phyloP scores from a whole-genome alignment of 2,113 vertebrate genomes.

The Pseudorhombus dupliciocellatus region DNA sequence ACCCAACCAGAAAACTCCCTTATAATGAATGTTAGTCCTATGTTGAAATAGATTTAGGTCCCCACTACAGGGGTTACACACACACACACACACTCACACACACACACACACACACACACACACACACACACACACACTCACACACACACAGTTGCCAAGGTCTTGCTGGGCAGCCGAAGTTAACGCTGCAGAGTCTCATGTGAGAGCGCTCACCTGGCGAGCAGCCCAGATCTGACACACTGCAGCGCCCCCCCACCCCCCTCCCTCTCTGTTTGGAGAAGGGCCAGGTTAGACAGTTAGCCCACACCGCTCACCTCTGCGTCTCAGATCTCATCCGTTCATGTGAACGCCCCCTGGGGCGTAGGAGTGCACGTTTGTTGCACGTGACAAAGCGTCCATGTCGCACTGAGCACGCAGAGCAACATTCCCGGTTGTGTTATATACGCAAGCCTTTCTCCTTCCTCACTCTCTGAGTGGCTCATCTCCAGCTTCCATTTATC shows the following conservation, averaged over 20 bases:
- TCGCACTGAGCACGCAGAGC: background rate
- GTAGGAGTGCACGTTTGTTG: background rate
- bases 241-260: slow-evolving; percentile 17
- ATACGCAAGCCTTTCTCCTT: background rate
- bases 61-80: background rate
- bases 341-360: slow-evolving; percentile 17
- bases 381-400: slow-evolving; percentile 5
- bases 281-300: slow-evolving; percentile 57
- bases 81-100: background rate
- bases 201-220: slow-evolving; percentile 70
- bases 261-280: slow-evolving; percentile 17
- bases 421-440: background rate
- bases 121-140: slow-evolving; percentile 14
- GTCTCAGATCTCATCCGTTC: slow-evolving; percentile 45
- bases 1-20: background rate
- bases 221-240: slow-evolving; percentile 67
- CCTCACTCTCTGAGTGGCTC: background rate
- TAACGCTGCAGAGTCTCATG: slow-evolving; percentile 71
- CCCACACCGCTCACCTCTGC: slow-evolving; percentile 41
- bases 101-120: background rate
- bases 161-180: slow-evolving; percentile 67
- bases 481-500: background rate
- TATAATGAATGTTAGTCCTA: too few species aligned
- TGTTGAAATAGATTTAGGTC: background rate
- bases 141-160: slow-evolving; percentile 44